Conservation (phyloP, 2,113 vertebrate species). For the Phaethornis superciliosus region DNA sequence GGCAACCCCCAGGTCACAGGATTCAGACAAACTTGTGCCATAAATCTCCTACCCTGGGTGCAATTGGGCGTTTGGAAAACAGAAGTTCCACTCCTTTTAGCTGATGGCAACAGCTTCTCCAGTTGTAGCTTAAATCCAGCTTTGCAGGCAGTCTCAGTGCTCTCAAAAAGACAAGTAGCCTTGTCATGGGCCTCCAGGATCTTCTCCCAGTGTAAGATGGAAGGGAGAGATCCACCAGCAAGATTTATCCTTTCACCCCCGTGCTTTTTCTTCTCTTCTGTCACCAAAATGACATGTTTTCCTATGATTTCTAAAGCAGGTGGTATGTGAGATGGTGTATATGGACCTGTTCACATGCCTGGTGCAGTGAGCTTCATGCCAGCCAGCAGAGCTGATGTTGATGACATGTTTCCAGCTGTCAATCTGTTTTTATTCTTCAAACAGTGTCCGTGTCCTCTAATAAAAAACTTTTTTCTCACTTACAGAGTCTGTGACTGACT, state of each 20-base stretch:
- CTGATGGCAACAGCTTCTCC: background rate
- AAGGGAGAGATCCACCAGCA: background rate
- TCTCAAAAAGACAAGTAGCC: background rate
- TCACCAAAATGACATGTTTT: background rate
- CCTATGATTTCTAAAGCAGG: background rate
- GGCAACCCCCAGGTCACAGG: background rate
- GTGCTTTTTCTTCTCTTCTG: background rate
- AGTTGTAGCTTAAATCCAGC: background rate
- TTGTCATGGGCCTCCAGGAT: background rate
- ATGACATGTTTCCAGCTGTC: background rate
- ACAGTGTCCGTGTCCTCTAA: background rate
- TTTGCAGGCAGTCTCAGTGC: background rate
- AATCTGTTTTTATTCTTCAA: background rate
- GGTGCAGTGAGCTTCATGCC: background rate
- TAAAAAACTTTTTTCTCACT: background rate
- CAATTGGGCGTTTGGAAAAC: background rate
- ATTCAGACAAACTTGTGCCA: background rate
- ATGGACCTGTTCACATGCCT: background rate
- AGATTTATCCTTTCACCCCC: background rate
- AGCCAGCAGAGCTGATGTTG: background rate
- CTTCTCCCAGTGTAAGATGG: background rate
- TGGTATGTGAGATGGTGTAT: background rate
- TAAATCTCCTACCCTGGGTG: background rate
- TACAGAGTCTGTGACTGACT: background rate
- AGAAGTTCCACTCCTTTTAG: background rate